Conservation (phyloP, 2,888 invertebrate species). For the Leucoptera coffeella region DNA sequence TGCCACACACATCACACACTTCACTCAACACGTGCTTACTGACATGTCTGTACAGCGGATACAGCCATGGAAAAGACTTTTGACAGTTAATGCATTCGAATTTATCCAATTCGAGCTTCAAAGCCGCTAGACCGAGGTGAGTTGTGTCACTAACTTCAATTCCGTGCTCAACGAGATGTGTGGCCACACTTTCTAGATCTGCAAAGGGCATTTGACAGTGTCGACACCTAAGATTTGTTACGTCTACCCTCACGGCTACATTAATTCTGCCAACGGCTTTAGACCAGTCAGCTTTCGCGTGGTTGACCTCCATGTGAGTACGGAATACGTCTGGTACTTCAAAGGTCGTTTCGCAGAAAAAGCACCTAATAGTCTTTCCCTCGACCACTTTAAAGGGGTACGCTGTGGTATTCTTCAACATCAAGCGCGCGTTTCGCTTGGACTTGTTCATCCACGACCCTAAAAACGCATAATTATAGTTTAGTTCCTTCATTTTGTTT, state of each 20-base stretch:
- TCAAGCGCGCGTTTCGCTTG: constrained; percentile 4
- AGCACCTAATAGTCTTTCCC: constrained; percentile 3
- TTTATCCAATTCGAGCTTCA: constrained; percentile 1
- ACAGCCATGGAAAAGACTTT: background rate
- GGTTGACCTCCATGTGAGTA: constrained; percentile 4
- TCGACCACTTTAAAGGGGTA: constrained; percentile 5
- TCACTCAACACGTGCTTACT: background rate
- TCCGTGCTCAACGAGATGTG: constrained; percentile 3
- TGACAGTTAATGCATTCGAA: constrained; percentile 2
- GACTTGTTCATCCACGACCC: background rate
- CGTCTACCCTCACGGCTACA: constrained; percentile 3
- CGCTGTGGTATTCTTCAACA: constrained; percentile 6
- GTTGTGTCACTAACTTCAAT: background rate
- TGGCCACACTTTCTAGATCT: constrained; percentile 1
- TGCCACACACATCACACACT: constrained; percentile 5
- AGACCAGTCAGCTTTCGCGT: background rate
- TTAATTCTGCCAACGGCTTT: background rate
- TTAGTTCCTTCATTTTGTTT: background rate
- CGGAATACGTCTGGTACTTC: constrained; percentile 4
- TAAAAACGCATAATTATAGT: background rate
- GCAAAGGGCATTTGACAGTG: constrained; percentile 1
- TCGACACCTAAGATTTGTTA: constrained; percentile 4
- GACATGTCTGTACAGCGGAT: constrained; percentile 1
- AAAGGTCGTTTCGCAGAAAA: constrained; percentile 4
- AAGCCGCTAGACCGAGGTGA: constrained; percentile 1